phyloP scores from a whole-genome alignment of 2,113 vertebrate species.

The Tapirus terrestris region DNA sequence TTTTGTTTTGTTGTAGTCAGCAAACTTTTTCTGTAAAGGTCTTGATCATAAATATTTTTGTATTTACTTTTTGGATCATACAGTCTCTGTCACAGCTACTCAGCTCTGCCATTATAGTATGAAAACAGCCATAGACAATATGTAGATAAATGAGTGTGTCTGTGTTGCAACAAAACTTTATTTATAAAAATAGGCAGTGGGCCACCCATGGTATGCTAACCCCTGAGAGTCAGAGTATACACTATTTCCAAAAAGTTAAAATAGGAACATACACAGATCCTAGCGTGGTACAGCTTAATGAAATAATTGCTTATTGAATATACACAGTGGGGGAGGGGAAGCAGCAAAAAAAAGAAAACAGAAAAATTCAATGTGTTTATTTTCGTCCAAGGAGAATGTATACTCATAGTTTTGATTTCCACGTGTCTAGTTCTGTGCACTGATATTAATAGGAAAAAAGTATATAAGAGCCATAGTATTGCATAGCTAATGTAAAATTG shows the following conservation, averaged over 20 bases:
- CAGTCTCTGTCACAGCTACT: neutral
- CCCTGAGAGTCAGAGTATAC: neutral
- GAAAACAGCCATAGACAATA: neutral
- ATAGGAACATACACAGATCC: neutral
- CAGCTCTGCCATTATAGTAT: neutral
- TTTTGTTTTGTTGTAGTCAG: neutral
- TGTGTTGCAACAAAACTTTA: neutral
- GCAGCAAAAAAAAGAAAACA: neutral
- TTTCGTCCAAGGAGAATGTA: neutral
- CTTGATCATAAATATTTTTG: neutral
- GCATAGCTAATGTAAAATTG: too few species aligned
- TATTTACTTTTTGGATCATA: neutral
- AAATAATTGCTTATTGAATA: neutral
- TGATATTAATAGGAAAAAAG: neutral
- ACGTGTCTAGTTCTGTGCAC: neutral
- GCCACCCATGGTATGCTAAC: neutral
- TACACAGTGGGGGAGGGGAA: too few species aligned
- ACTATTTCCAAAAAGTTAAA: neutral
- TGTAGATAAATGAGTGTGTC: neutral
- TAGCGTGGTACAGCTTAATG: neutral
- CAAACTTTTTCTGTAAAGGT: neutral
- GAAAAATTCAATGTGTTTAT: neutral
- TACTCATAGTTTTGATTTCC: neutral
- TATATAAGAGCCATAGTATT: neutral
- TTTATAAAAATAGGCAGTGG: neutral